Conservation (phyloP, 64 coral and sea anemone genomes). For the Pocillopora verrucosa region DNA sequence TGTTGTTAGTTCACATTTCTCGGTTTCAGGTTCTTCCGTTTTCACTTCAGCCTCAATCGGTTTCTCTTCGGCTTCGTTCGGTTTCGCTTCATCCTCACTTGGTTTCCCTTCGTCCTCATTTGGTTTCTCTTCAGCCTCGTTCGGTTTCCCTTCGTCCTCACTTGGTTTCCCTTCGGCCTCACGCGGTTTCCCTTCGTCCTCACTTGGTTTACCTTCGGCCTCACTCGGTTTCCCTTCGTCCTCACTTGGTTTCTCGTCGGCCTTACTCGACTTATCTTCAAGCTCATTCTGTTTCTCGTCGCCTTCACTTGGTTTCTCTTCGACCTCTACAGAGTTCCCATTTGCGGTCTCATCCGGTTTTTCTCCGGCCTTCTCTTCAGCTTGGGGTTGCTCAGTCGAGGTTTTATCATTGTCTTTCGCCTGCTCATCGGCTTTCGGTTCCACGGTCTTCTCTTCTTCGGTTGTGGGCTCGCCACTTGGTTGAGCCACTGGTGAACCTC, state of each 20-base stretch:
- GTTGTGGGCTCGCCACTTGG: neutral
- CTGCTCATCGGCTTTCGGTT: constrained; percentile 10
- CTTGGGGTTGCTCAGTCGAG: neutral
- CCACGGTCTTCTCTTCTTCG: neutral
- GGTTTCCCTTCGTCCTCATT: neutral
- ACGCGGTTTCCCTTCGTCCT: neutral
- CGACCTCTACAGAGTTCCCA: neutral
- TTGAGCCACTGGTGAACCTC: neutral
- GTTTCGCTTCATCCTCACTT: neutral
- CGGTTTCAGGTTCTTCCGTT: neutral
- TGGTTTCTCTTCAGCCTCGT: neutral
- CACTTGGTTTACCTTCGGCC: neutral
- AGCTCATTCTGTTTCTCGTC: neutral
- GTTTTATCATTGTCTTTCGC: neutral
- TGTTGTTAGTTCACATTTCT: constrained; percentile 12
- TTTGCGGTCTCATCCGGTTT: neutral
- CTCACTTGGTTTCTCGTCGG: neutral
- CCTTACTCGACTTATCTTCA: neutral
- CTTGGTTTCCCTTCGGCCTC: neutral
- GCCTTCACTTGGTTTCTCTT: constrained; percentile 13
- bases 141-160: neutral
- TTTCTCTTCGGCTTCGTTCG: neutral
- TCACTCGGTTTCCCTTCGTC: neutral
- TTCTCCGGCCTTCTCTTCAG: neutral
- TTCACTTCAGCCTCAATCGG: neutral